Base-by-base conservation (phyloP, 2,113 vertebrate species). In the Aepyceros melampus region DNA sequence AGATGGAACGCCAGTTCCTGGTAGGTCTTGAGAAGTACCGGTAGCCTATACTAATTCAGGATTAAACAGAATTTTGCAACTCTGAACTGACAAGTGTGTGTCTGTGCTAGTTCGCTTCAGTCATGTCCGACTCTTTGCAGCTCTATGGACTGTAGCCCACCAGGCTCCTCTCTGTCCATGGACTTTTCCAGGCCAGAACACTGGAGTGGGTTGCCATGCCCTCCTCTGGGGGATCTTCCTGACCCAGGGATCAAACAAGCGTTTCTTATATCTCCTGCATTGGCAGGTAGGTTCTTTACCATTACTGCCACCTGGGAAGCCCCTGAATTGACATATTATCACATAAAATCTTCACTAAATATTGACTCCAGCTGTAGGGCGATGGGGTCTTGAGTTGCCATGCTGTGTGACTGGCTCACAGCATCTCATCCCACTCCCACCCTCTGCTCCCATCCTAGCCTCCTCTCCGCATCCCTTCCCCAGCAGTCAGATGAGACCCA, bases 391-490 rank as follows among this genome's bases (percentile, higher is more conserved):
- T 29, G 31, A 11, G 45, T 55, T 31, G 53, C 71, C 21, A 1
- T 0, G 1, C 1, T 1, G 19, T 47, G 40, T 33, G 49, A n/a
- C 2, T 58, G 55, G 74, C 19, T 60, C 76, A 19, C 51, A 23
- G 47, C 21, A 17, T 67, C 43, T 71, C 17, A 4, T 12, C 16
- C n/a, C 45, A 3, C 17, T 43, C 31, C 45, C 10, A 27, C 10
- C 7, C 0, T 47, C 56, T 23, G 3, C 58, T 17, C 58, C 15
- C 9, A 11, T 19, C 51, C 49, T 31, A 2, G 23, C 53, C 43
- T 36, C 33, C n/a, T 85, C 16, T 85, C 96, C 10, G 9, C 1
- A n/a, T 15, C 43, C 13, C 36, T 45, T 31, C 9, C 0, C 21
- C 33, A 31, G 19, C 33, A 47, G 27, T 45, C 47, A 19, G 74